Evolutionary conservation across 2,888 invertebrate genomes (phyloP), one percentile per base, ranked within the genome.

Genomic region (Epinotia bilunana): DNA sequence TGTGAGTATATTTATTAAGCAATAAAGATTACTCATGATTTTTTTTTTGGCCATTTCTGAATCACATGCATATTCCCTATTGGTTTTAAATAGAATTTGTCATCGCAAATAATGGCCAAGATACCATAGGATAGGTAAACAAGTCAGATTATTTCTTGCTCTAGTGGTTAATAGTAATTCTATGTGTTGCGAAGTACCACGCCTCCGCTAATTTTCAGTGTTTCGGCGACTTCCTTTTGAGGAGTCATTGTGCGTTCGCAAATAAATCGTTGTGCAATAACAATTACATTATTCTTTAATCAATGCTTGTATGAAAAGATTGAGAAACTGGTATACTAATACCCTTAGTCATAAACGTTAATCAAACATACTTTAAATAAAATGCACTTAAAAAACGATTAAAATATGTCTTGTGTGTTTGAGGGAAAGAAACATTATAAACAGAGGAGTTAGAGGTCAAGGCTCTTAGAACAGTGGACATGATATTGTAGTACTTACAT

Each of bases 171-270:
- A 58, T 73, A n/a, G n/a, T n/a, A 60, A 63, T 70, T 71, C 13
- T 2, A 55, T 4, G 23, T 72, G 39, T 68, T 23, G 20, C 72
- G 63, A 69, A 69, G 53, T 72, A 69, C 55, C 76, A 76, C 63
- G 43, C 63, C 68, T 63, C 18, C 62, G 73, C 76, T 76, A 76
- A 76, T 76, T 76, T 55, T 9, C 39, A 57, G 9, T 33, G 20
- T 55, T 76, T 67, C 6, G 60, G 58, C 13, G 23, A 49, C 39
- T 72, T 76, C 72, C 67, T 72, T 76, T 76, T 68, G 18, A 16
- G 68, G 68, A 63, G 67, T 72, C 67, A 65, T 72, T 46, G 12
- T 58, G 58, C 18, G 49, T 68, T 72, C 23, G 72, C 72, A 16
- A 76, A 72, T 71, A 64, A 62, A 60, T 46, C 13, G 4, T 62